Percentiles rank a stretch among this genome's conserved stretches.
Conservation (phyloP, 2,113 vertebrate species). For the Callospermophilus lateralis region DNA sequence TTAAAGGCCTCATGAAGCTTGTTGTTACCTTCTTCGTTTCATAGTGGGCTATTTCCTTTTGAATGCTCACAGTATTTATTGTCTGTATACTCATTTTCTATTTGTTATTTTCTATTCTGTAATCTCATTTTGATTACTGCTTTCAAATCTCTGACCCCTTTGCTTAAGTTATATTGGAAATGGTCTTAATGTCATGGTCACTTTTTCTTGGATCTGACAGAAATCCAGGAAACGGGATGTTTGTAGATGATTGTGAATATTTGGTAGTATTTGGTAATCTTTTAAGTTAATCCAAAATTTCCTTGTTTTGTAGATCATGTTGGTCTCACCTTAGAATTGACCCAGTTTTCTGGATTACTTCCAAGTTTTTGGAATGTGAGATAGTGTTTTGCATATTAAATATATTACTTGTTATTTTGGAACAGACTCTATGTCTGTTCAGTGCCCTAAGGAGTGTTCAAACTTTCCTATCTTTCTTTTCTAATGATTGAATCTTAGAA, state of each 20-base stretch:
- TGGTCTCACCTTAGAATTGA: not conserved
- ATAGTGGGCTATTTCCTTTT: not conserved
- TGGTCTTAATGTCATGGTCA: not conserved
- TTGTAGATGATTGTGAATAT: slow-evolving; percentile 8
- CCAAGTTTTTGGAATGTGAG: not conserved
- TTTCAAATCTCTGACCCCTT: not conserved
- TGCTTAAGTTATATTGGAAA: not conserved
- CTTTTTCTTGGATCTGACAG: slow-evolving; percentile 2
- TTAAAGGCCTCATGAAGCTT: not conserved
- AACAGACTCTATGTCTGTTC: not conserved
- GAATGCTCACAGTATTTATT: not conserved
- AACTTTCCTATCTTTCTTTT: not conserved
- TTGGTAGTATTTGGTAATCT: not conserved
- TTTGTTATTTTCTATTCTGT: not conserved
- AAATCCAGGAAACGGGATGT: not conserved
- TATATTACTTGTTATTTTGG: not conserved
- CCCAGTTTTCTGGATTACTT: not conserved
- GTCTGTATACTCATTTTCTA: not conserved
- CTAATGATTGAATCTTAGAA: not conserved
- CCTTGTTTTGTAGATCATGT: not conserved
- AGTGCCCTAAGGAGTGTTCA: not conserved
- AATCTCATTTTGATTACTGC: not conserved
- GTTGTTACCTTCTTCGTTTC: slow-evolving; percentile 1
- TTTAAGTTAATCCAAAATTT: not conserved
- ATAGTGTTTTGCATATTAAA: not conserved